Conservation (phyloP, 2,888 invertebrate genomes). For the Rhingia campestris region DNA sequence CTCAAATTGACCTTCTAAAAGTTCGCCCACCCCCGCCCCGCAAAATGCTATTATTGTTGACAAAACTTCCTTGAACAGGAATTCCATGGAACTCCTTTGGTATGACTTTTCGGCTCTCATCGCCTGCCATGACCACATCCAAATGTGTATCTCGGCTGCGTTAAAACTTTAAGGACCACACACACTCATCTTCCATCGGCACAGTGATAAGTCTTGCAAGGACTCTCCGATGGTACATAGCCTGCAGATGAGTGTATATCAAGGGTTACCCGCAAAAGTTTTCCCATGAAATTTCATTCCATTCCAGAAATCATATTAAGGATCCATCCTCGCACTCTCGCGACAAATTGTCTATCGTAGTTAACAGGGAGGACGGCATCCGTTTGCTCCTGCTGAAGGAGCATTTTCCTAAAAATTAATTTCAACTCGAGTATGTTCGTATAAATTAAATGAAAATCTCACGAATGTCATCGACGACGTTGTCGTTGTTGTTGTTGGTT, state of each 20-base stretch:
- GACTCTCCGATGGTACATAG: neutral
- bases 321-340: constrained; percentile 26
- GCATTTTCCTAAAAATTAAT: constrained; percentile 69
- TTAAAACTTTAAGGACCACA: constrained; percentile 61
- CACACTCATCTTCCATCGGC: constrained; percentile 47
- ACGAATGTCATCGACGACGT: constrained; percentile 67
- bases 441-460: constrained; percentile 74
- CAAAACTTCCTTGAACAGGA: constrained; percentile 48
- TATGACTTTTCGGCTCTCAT: constrained; percentile 35
- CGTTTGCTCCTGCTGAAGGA: no score
- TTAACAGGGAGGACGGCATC: constrained; percentile 37
- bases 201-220: constrained; percentile 50
- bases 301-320: constrained; percentile 59
- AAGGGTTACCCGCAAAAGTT: constrained; percentile 71
- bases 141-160: constrained; percentile 48
- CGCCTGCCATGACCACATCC: constrained; percentile 49
- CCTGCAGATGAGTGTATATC: neutral
- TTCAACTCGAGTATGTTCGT: constrained; percentile 69
- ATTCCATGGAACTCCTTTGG: constrained; percentile 17
- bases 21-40: neutral
- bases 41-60: constrained; percentile 64
- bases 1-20: constrained; percentile 70
- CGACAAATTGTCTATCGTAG: constrained; percentile 71
- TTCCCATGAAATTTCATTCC: constrained; percentile 70
- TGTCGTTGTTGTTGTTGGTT: constrained; percentile 16